Conservation (phyloP, 2,888 invertebrate genomes). For the Chromoteleia sp. region DNA sequence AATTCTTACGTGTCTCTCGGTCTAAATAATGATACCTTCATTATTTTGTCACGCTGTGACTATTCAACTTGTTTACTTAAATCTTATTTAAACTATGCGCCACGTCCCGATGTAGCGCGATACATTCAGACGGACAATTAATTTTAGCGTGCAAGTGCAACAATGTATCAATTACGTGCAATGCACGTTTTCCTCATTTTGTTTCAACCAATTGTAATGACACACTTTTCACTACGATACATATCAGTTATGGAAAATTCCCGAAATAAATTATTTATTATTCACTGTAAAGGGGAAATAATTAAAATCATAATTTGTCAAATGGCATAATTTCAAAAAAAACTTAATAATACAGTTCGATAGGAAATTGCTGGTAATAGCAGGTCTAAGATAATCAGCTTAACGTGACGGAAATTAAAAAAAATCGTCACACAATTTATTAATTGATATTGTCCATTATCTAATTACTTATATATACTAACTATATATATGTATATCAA, state of each 20-base stretch:
- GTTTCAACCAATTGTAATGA: slow-evolving; percentile 13
- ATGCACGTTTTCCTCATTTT: slow-evolving; percentile 26
- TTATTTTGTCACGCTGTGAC: slow-evolving; percentile 65
- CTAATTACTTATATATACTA: too few species aligned
- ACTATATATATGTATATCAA: too few species aligned
- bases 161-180: slow-evolving; percentile 43
- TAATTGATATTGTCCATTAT: too few species aligned
- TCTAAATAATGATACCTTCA: slow-evolving; percentile 61
- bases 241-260: slow-evolving; percentile 35
- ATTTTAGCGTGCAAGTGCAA: slow-evolving; percentile 10
- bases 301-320: slow-evolving; percentile 2
- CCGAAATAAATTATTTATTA: slow-evolving; percentile 29
- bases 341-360: slow-evolving; percentile 25
- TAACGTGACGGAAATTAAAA: too few species aligned
- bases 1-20: slow-evolving; percentile 40
- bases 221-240: slow-evolving; percentile 35
- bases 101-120: too few species aligned
- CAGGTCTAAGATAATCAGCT: not conserved
- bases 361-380: slow-evolving; percentile 2
- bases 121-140: slow-evolving; percentile 29
- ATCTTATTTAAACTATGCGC: not conserved
- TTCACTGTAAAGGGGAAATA: slow-evolving; percentile 4
- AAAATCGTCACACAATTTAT: too few species aligned
- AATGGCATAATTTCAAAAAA: slow-evolving; percentile 8
- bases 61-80: slow-evolving; percentile 56